Conservation (phyloP, 2,113 vertebrate species). For the Oncorhynchus mykiss region DNA sequence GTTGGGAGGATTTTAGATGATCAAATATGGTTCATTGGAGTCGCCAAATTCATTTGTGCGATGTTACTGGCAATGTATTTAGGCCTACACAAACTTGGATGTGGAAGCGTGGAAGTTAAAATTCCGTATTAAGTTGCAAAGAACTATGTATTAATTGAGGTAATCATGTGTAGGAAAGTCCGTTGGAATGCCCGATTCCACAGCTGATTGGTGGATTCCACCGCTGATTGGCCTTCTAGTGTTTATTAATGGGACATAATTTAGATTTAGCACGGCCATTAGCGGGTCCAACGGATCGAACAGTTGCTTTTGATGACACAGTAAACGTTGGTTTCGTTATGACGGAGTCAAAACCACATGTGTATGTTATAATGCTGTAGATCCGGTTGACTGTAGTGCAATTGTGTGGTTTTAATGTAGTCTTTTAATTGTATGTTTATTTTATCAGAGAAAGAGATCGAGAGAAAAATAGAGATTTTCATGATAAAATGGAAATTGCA, state of each 20-base stretch:
- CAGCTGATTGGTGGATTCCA: no score
- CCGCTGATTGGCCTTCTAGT: not conserved
- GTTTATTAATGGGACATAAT: not conserved
- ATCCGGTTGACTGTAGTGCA: not conserved
- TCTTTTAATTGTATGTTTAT: not conserved
- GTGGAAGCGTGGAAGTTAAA: not conserved
- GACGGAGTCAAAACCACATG: not conserved
- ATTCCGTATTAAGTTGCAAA: not conserved
- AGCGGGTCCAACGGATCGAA: constrained; percentile 3
- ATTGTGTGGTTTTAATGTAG: not conserved
- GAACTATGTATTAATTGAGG: not conserved
- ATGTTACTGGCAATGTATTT: not conserved
- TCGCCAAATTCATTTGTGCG: not conserved
- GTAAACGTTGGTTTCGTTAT: not conserved
- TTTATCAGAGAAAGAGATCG: not conserved
- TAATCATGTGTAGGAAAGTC: not conserved
- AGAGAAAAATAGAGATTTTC: not conserved
- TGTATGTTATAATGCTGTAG: not conserved
- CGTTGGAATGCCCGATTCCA: not conserved
- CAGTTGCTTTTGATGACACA: not conserved
- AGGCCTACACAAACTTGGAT: not conserved
- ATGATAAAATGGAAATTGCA: constrained; percentile 8
- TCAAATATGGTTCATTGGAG: no score
- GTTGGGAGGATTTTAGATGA: no score
- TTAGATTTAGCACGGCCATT: constrained; percentile 3